Conservation (phyloP, 1,140 invertebrate genomes). For the Zaprionus nigranus region DNA sequence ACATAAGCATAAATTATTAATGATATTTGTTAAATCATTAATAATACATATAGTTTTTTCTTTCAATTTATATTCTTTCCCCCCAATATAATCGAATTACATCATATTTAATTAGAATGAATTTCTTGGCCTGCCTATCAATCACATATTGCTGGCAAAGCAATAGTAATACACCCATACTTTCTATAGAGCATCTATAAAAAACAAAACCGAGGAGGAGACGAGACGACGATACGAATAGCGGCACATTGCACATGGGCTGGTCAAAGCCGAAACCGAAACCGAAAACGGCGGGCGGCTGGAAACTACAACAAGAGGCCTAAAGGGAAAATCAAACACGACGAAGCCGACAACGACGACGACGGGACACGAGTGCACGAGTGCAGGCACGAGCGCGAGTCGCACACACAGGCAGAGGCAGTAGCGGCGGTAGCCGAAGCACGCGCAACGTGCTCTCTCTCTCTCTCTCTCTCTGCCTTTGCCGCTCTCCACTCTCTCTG, state of each 20-base stretch:
- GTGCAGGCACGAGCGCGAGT: conserved; percentile 12
- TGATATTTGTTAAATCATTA: not conserved
- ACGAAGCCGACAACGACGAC: not conserved
- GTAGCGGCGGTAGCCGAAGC: conserved; percentile 55
- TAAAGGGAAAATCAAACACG: conserved; percentile 67
- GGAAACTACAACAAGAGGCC: conserved; percentile 73
- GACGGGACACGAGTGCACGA: conserved; percentile 32
- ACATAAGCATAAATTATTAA: not conserved
- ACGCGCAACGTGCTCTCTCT: conserved; percentile 65
- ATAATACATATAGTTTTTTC: not conserved
- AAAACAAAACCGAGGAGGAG: conserved; percentile 41
- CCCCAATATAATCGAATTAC: not conserved
- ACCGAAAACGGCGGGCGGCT: conserved; percentile 57
- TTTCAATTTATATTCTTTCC: not conserved
- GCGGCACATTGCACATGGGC: conserved; percentile 65
- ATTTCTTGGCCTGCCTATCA: conserved; percentile 19
- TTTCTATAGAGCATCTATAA: conserved; percentile 34
- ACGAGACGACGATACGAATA: conserved; percentile 59
- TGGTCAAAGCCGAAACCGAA: conserved; percentile 40
- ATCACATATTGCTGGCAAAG: conserved; percentile 24
- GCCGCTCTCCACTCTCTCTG: conserved; percentile 25
- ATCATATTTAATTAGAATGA: not conserved
- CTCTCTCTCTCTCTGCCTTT: conserved; percentile 39
- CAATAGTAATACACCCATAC: conserved; percentile 36
- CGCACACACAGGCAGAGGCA: conserved; percentile 26